Percentiles rank a stretch among this genome's conserved stretches.
Conservation (phyloP, 2,113 vertebrate species). For the Felis catus region F.catus_Fca126_mat1.0 CM031427.1:5276501-5277000, state of each 20-base stretch:
- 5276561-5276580: background rate
- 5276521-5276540: background rate
- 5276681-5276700: constrained; percentile 9
- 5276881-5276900: too few species aligned
- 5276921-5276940: too few species aligned
- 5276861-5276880: too few species aligned
- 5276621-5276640: background rate
- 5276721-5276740: background rate
- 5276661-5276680: background rate
- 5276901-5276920: too few species aligned
- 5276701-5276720: background rate
- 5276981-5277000: background rate
- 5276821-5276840: too few species aligned
- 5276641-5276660: background rate
- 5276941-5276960: background rate
- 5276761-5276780: background rate
- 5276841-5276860: too few species aligned
- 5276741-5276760: background rate
- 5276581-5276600: background rate
- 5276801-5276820: background rate
- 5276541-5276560: background rate
- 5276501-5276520: background rate
- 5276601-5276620: background rate
- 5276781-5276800: background rate
- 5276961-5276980: background rate